Conservation (phyloP, 2,113 vertebrate genomes). For the Chrysochloris asiatica region DNA sequence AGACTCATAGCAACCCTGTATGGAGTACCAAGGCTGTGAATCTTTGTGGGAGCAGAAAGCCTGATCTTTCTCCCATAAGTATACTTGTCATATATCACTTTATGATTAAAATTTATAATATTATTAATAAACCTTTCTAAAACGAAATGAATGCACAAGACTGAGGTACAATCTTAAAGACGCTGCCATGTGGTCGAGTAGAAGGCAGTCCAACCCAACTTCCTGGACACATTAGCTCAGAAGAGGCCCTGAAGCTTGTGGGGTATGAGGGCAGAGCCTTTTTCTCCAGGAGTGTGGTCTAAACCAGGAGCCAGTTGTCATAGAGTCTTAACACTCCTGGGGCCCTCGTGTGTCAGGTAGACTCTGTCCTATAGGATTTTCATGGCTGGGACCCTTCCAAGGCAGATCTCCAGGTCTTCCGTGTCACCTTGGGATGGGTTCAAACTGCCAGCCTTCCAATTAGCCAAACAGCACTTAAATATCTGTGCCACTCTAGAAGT, state of each 20-base stretch:
- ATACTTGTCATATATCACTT: no score
- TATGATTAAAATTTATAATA: no score
- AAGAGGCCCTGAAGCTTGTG: background rate
- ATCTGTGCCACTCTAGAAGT: background rate
- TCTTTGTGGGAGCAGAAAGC: no score
- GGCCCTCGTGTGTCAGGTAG: background rate
- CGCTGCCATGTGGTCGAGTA: no score
- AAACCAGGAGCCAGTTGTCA: background rate
- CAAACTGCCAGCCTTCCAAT: background rate
- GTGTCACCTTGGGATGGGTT: background rate
- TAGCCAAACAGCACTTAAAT: background rate
- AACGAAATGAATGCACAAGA: no score
- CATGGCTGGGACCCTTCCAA: background rate
- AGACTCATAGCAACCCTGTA: no score
- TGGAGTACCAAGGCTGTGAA: no score
- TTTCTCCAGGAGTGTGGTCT: background rate
- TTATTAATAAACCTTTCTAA: no score
- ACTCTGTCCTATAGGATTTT: background rate
- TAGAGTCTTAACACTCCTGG: background rate
- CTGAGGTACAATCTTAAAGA: no score
- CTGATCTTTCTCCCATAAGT: no score
- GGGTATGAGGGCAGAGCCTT: background rate
- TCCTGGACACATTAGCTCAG: background rate
- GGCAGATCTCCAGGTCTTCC: background rate
- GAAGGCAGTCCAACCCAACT: background rate